These are phyloP conservation scores for Fukomys damarensis DNA, from an alignment of 2,113 vertebrate genomes.

Conservation along the genomic window DNA sequence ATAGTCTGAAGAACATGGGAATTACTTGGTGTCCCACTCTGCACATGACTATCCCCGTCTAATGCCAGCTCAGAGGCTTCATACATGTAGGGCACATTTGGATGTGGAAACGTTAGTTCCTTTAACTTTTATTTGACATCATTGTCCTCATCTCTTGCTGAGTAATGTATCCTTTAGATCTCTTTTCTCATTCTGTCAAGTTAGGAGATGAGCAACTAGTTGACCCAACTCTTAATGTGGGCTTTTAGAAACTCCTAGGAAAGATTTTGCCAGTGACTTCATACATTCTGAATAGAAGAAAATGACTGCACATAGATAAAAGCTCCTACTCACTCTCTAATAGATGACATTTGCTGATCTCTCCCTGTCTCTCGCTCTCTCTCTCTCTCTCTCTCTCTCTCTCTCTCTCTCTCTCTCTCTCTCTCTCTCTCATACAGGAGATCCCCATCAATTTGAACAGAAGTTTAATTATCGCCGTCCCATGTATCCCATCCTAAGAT, in stretches of 20 bases:
- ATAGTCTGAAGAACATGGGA: neutral
- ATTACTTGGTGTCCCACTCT: neutral
- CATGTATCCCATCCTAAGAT: slow-evolving; percentile 98
- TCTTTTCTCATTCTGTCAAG: neutral
- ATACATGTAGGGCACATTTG: neutral
- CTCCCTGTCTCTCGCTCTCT: neutral
- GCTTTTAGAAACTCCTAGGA: neutral
- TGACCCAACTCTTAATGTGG: neutral
- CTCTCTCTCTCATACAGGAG: slow-evolving; percentile 88
- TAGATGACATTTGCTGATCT: neutral
- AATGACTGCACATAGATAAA: neutral
- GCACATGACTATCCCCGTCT: neutral
- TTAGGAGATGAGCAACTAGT: neutral
- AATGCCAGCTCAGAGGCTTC: neutral
- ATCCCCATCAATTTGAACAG: slow-evolving; percentile 99
- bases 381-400: neutral
- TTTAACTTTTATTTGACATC: slow-evolving; percentile 7
- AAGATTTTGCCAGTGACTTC: neutral
- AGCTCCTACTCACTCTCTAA: neutral
- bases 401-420: neutral
- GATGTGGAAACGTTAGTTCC: neutral
- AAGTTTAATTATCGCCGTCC: slow-evolving; percentile 99
- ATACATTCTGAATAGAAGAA: slow-evolving; percentile 13
- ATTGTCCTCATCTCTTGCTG: neutral
- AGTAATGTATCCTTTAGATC: neutral